Evolutionary conservation across 2,113 vertebrate genomes (phyloP), one percentile per base, ranked within the genome.

Genomic region (Hippocampus comes): DNA sequence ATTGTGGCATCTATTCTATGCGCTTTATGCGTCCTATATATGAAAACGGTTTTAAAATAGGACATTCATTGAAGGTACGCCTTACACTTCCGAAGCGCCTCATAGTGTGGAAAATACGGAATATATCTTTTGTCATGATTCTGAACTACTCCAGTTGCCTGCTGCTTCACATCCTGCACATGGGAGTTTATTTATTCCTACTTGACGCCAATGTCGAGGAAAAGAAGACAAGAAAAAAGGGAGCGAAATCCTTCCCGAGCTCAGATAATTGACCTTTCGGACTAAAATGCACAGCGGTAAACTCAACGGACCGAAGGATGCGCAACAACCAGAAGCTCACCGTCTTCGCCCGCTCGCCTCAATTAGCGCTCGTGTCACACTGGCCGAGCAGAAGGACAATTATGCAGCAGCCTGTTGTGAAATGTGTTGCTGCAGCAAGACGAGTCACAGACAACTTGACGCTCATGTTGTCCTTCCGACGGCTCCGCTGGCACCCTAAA

Each of bases 381-480:
- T 71, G 78, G 71, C 46, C 65, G 60, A 83, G 76, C 78, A 86
- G 77, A 86, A 61, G 84, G 80, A 82, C 82, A 74, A 82, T 84
- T 84, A 83, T 74, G 77, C 72, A 74, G 42, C 63, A 68, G 83
- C 56, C 77, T 78, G 76, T 73, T 74, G 82, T 73, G 78, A 84
- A 59, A 80, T 64, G 76, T 84, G 78, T 79, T 65, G 60, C 63
- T 60, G 51, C 73, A 72, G 71, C 70, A 72, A 70, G 57, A 72
- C 38, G 71, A 79, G 64, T 64, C 49, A 46, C 59, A 42, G 70
- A 79, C 55, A 77, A 76, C 63, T 71, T 73, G 81, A 74, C 15
- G 1, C 60, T 34, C 56, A 18, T 38, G n/a, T 72, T 61, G 48
- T 67, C 68, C 43, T 79, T 81, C 51, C 11, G 20, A 77, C 63